phyloP scores from a whole-genome alignment of 1,140 invertebrate species.

The Bombus ignitus region DNA sequence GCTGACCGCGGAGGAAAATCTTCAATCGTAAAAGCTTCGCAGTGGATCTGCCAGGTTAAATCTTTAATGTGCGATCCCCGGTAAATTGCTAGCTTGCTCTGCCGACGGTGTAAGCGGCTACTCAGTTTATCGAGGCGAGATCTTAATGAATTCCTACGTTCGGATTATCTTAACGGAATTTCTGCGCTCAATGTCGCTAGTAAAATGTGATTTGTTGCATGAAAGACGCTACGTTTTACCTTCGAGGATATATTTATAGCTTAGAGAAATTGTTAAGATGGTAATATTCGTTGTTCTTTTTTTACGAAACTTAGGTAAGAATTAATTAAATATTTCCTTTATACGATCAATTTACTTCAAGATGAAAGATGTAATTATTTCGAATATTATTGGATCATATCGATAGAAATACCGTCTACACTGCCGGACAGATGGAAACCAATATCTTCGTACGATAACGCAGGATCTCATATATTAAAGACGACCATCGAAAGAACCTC shows the following conservation, averaged over 20 bases:
- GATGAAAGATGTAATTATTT: too few species aligned
- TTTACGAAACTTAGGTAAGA: background rate
- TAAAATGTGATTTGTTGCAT: background rate
- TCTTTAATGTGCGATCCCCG: background rate
- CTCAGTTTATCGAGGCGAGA: background rate
- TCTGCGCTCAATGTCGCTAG: background rate
- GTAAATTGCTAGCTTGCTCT: background rate
- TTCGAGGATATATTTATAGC: background rate
- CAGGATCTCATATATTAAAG: too few species aligned
- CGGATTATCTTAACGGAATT: background rate
- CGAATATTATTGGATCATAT: too few species aligned
- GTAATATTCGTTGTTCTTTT: background rate
- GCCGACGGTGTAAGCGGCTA: background rate
- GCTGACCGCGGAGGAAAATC: background rate
- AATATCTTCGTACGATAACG: too few species aligned
- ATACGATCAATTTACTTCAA: background rate
- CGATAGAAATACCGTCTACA: too few species aligned
- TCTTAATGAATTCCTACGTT: constrained; percentile 4
- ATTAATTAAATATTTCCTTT: background rate
- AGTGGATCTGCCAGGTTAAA: background rate
- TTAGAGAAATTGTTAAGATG: background rate
- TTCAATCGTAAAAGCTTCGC: background rate
- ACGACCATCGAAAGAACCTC: too few species aligned
- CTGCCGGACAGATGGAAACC: too few species aligned
- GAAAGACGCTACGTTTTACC: background rate